Base-by-base conservation (phyloP, 2,888 invertebrate genomes). In the Ichneumon xanthorius region DNA sequence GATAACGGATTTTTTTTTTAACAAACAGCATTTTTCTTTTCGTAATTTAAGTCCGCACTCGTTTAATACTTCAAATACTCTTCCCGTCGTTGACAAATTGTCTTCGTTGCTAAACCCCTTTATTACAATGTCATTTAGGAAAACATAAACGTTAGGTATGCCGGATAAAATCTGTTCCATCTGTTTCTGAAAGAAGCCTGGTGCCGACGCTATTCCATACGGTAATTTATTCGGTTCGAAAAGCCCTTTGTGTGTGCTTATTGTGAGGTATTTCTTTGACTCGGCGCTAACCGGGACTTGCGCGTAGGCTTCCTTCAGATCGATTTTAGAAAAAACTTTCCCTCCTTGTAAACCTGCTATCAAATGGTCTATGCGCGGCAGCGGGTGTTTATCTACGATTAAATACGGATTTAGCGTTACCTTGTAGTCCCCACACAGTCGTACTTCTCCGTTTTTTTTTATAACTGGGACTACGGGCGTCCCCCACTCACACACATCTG, bases 351-450 rank as follows among this genome's bases (percentile, higher is more conserved):
- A 71, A 14, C 71, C 84, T 40, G 77, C 73, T 9, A 88, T 82
- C 4, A 89, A 26, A 50, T 88, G 84, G 26, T 88, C 85, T 19
- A 87, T 80, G 3, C 80, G 70, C 6, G 90, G 88, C 26, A 88
- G 50, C 11, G 86, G 87, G 61, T 88, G 82, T 58, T 79, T 80
- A 76, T 87, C 84, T 4, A 85, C 48, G n/a, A 78, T 72, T 11
- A 88, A 68, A 16, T 63, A 19, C 26, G 79, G 84, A 79, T 89
- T 89, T 37, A 89, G n/a, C 1, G 88, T 89, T 0, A 89, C 73
- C 48, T 86, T 86, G 50, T 84, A 88, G 82, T 92, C 90, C 1
- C 90, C 91, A 68, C 90, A 91, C n/a, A 91, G 85, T 11, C 91
- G 71, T 7, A 91, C 81, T 22, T 55, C 63, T 1, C 89, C 90